Conservation (phyloP, 2,797 vertebrate species). For the Nyctalus aviator region DNA sequence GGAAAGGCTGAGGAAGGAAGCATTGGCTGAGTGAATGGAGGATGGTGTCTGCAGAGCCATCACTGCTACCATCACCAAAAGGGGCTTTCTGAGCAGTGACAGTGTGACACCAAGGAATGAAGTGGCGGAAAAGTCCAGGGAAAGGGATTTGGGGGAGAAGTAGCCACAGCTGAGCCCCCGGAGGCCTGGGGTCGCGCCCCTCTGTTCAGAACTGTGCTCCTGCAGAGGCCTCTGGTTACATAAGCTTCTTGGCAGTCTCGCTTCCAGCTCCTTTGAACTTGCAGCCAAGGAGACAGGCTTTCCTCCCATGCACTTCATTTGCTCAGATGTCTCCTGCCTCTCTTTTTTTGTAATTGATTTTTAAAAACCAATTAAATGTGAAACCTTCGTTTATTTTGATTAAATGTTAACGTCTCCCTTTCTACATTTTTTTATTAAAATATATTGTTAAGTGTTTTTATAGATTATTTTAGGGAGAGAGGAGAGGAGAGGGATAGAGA, state of each 20-base stretch:
- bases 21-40: not conserved
- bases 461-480: too few species aligned
- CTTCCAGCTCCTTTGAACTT: not conserved
- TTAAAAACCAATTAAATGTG: not conserved
- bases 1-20: not conserved
- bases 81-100: not conserved
- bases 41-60: not conserved
- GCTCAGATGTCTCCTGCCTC: not conserved
- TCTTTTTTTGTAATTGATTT: slow-evolving; percentile 4
- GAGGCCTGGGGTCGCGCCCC: not conserved
- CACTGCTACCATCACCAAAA: not conserved
- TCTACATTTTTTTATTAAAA: too few species aligned
- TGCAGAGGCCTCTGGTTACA: not conserved
- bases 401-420: not conserved
- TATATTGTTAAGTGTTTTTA: too few species aligned
- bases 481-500: too few species aligned
- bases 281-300: not conserved
- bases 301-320: not conserved
- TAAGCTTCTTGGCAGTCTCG: not conserved
- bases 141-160: not conserved
- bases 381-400: not conserved
- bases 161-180: not conserved
- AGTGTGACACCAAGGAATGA: not conserved
- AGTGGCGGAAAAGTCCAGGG: not conserved
- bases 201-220: not conserved